Evolutionary conservation across 2,113 vertebrate species (phyloP).

Genomic region (Coracopsis vasa): DNA sequence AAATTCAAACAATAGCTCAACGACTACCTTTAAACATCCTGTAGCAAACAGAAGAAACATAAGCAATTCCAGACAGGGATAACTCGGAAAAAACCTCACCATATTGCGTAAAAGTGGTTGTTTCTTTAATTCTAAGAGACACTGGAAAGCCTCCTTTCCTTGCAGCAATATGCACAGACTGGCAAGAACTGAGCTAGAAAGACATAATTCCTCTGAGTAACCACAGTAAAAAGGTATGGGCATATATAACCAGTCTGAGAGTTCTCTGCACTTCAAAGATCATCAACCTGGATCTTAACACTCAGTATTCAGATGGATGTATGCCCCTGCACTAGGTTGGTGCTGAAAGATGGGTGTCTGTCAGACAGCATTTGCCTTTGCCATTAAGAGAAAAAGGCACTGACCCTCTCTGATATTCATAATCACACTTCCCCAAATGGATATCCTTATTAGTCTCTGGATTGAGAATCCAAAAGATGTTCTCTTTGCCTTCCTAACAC

Average conservation of each 20-base stretch:
- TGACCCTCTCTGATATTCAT: neutral
- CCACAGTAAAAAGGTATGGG: neutral
- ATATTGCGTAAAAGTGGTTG: neutral
- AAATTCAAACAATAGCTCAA: neutral
- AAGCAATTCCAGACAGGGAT: neutral
- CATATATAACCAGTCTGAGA: neutral
- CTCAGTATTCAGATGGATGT: neutral
- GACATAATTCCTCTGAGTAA: neutral
- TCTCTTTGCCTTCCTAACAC: neutral
- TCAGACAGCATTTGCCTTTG: neutral
- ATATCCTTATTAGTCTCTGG: neutral
- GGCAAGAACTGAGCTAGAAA: neutral
- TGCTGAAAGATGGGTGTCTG: neutral
- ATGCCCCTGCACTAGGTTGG: accelerated
- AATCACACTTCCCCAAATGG: neutral
- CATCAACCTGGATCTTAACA: neutral
- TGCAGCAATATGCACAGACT: neutral
- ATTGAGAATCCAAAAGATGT: neutral
- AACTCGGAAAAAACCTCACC: neutral
- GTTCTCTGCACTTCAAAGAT: neutral
- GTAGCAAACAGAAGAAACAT: neutral
- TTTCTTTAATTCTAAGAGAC: neutral
- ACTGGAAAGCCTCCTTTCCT: neutral
- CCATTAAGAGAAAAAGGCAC: neutral
- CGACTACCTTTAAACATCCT: neutral